Percentiles rank a stretch among this genome's conserved stretches.
These are phyloP conservation scores for Pelodytes ibericus DNA, from an alignment of 2,797 vertebrate species.

Conservation along the genomic window DNA sequence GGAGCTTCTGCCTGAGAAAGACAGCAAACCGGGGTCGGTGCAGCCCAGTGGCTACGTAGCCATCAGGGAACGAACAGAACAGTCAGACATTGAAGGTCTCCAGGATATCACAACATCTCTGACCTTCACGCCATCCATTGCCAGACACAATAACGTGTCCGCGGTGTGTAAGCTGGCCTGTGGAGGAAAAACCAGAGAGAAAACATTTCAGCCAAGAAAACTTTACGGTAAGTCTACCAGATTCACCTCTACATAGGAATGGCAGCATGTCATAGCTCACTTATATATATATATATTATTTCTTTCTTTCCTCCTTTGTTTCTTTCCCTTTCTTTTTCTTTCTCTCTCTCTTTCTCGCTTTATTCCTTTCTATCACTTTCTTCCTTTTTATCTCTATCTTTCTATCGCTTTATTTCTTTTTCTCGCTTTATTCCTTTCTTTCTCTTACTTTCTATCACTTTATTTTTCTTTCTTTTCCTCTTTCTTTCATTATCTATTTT, in stretches of 20 bases:
- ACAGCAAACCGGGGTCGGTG: neutral
- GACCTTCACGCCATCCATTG: conserved; percentile 31
- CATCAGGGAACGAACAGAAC: conserved; percentile 18
- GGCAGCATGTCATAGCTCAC: neutral
- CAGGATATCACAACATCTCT: conserved; percentile 29
- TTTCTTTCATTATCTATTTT: too few species aligned
- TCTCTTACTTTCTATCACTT: too few species aligned
- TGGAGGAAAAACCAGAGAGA: conserved; percentile 6
- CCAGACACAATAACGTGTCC: conserved; percentile 11
- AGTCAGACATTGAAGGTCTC: neutral
- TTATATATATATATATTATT: too few species aligned
- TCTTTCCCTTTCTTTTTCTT: too few species aligned
- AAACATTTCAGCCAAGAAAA: conserved; percentile 2
- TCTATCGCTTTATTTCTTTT: too few species aligned
- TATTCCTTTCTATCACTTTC: too few species aligned
- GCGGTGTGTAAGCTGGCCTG: conserved; percentile 24
- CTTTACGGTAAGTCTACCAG: conserved; percentile 1
- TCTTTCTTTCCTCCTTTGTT: too few species aligned
- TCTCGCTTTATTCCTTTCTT: too few species aligned
- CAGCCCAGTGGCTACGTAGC: neutral
- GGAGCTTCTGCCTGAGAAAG: neutral
- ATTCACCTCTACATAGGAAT: neutral
- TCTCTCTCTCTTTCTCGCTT: too few species aligned
- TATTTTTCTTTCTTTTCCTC: too few species aligned
- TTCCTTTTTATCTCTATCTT: too few species aligned